Evolutionary conservation across 2,113 vertebrate species (phyloP), one percentile per base, ranked within the genome.

Genomic region (Promerops cafer): DNA sequence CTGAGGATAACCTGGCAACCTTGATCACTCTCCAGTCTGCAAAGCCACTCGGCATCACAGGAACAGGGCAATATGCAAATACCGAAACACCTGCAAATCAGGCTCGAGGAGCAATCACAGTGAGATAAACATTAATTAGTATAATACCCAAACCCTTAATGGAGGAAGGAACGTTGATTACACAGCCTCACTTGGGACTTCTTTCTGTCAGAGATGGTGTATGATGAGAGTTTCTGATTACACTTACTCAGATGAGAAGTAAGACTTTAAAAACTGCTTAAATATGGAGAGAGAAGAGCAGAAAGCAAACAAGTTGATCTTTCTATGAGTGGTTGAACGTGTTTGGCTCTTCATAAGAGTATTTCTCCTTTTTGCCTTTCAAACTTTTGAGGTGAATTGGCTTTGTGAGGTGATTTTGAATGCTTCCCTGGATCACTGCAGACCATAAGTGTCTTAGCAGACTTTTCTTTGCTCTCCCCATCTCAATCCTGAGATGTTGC

Each of bases 41-140:
- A 71, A 42, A 91, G 42, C 66, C 5, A 1, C 83, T 91, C 1
- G 0, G 70, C 74, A 52, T 93, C 66, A 56, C 49, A 60, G 82
- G 81, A 95, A 28, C 31, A 5, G 35, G 50, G 50, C 72, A 50
- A 23, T 83, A 77, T 82, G 20, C 49, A 82, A 85, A 78, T 83
- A 33, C 83, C 80, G 76, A 77, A 92, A 78, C 97, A 97, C 94
- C 97, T 97, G 96, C 94, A 96, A 96, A 97, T 97, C 97, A 97
- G 95, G 63, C 96, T 97, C 2, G 15, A 97, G 94, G 70, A 96
- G 96, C 96, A 97, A 97, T 97, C 97, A 97, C 72, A 96, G 93
- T 82, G 94, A 80, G 93, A 94, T 94, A 97, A 97, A 95, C 95
- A 96, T 96, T 97, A 93, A 96, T 97, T 97, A 97, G 90, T 87